Evolutionary conservation across 2,113 vertebrate species (phyloP), one percentile per base, ranked within the genome.

Genomic region (Nanorana parkeri): DNA sequence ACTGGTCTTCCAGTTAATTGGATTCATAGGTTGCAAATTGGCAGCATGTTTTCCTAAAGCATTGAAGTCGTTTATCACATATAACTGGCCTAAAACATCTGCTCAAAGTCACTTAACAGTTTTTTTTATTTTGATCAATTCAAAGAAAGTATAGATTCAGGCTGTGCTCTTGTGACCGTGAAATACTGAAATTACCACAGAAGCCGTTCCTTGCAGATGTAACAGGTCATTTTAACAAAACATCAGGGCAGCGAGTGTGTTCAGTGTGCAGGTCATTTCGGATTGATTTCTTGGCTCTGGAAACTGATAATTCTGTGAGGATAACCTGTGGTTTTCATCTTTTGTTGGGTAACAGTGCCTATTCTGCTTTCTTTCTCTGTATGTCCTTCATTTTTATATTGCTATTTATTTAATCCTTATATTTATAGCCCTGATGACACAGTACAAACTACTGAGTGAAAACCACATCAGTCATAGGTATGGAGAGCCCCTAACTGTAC

Each of bases 231-330:
- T 68, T 68, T 68, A 78, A 36, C 21, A 24, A 66, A 28, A 54
- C 41, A 78, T 78, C 77, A 23, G 23, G 67, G 28, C 52, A 36
- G 66, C 29, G 66, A 77, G 63, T 21, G 17, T 58, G 51, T 23
- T 36, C n/a, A 6, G 64, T n/a, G 26, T 32, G 5, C 28, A 32
- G 63, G 77, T 23, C 56, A 26, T 24, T 74, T 36, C 15, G 28
- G 21, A 78, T 78, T 56, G 76, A 78, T 78, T 78, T 67, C 29
- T 41, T 78, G 28, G 55, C 52, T 68, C 15, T 52, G 69, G 69
- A 73, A 73, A 73, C 69, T 56, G 28, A 47, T 56, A 73, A 73
- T 72, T 72, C 68, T 55, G 51, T 72, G 11, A 55, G 52, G 52
- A 72, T 72, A 56, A 56, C 69, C 69, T n/a, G 52, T 56, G 54